A percentile compares a stretch with the other conserved stretches of the same genome.
These are phyloP conservation scores for Cerceris ruficornis DNA, from an alignment of 2,888 invertebrate genomes.

Conservation along the genomic window DNA sequence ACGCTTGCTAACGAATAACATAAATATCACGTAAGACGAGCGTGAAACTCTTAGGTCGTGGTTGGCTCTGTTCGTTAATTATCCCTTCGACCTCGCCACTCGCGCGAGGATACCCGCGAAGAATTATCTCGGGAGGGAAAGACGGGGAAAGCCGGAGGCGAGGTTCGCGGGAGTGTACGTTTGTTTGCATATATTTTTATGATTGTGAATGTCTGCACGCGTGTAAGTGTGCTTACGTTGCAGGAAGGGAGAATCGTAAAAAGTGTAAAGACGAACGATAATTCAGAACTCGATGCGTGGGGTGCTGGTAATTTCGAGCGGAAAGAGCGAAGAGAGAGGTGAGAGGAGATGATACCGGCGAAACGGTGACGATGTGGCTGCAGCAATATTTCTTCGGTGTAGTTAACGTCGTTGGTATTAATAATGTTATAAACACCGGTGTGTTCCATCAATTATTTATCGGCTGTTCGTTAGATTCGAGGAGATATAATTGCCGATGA, in stretches of 20 bases:
- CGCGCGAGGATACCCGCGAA: slow-evolving; percentile 16
- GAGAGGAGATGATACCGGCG: neutral
- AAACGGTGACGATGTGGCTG: slow-evolving; percentile 11
- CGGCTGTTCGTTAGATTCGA: too few relatives aligned
- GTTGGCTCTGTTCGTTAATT: slow-evolving; percentile 56
- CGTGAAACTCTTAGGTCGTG: slow-evolving; percentile 43
- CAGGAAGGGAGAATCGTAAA: slow-evolving; percentile 18
- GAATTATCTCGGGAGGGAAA: slow-evolving; percentile 12
- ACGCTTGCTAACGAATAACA: slow-evolving; percentile 52
- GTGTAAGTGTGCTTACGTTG: slow-evolving; percentile 8
- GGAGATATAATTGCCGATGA: too few relatives aligned
- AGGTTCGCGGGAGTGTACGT: slow-evolving; percentile 2
- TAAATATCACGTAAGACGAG: slow-evolving; percentile 46
- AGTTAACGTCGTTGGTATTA: too few relatives aligned
- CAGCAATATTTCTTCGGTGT: slow-evolving; percentile 28
- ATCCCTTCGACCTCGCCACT: slow-evolving; percentile 52
- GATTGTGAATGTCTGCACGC: neutral
- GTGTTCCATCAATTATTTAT: too few relatives aligned
- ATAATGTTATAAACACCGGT: too few relatives aligned
- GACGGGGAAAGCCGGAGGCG: slow-evolving; percentile 12
- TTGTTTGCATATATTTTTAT: too few relatives aligned
- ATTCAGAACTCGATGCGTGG: slow-evolving; percentile 61
- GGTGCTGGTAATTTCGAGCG: slow-evolving; percentile 54
- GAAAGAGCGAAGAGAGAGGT: slow-evolving; percentile 2
- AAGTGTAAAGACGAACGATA: slow-evolving; percentile 55